These are phyloP conservation scores for Cheilosia vernalis DNA, from an alignment of 2,888 invertebrate genomes.

Conservation along the genomic window DNA sequence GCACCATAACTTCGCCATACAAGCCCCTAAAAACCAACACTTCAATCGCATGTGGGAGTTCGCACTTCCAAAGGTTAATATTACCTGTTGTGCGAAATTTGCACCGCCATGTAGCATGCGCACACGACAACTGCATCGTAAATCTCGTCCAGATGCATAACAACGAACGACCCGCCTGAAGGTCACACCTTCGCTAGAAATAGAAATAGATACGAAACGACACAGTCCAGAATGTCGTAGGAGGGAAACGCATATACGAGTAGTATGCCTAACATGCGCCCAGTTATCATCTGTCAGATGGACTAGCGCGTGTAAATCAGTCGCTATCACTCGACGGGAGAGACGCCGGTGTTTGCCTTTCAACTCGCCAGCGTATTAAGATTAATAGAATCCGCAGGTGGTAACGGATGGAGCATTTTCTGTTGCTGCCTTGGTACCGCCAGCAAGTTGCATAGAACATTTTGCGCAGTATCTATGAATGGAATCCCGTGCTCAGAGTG, in stretches of 20 bases:
- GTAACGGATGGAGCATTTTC: slow-evolving; percentile 47
- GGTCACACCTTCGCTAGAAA: slow-evolving; percentile 17
- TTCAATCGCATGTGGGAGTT: not conserved
- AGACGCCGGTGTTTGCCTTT: slow-evolving; percentile 53
- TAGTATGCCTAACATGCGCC: slow-evolving; percentile 11
- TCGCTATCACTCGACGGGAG: slow-evolving; percentile 41
- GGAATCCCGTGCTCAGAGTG: slow-evolving; percentile 25
- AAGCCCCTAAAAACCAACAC: not conserved
- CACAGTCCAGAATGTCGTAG: slow-evolving; percentile 1
- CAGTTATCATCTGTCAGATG: slow-evolving; percentile 62
- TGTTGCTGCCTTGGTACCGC: not conserved
- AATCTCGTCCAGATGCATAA: slow-evolving; percentile 12
- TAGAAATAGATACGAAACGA: slow-evolving; percentile 15
- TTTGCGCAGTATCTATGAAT: slow-evolving; percentile 10
- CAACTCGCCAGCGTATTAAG: slow-evolving; percentile 57
- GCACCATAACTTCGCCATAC: not conserved
- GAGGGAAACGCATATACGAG: slow-evolving; percentile 6
- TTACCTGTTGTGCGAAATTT: not conserved
- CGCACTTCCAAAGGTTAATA: not conserved
- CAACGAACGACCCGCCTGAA: slow-evolving; percentile 39
- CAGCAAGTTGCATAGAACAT: slow-evolving; percentile 5
- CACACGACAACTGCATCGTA: slow-evolving; percentile 12
- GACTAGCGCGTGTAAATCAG: slow-evolving; percentile 57
- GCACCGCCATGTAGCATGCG: not conserved
- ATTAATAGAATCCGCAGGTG: slow-evolving; percentile 70